Evolutionary conservation across 2,113 vertebrate genomes (phyloP).

Genomic region (Eleginops maclovinus): DNA sequence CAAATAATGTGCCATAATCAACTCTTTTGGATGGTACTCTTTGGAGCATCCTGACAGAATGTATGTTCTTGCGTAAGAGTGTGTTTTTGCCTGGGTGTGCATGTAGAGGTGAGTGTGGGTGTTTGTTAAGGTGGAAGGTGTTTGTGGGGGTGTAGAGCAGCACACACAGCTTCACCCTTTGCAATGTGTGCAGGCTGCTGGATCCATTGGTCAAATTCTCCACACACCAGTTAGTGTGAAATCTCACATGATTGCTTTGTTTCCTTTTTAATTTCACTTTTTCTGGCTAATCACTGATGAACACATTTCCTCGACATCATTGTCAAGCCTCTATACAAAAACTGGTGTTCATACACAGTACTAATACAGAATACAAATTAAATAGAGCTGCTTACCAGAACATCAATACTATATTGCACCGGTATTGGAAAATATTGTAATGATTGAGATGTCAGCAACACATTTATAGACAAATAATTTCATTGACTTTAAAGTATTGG

Average conservation of each 20-base stretch:
- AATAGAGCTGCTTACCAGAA: background rate
- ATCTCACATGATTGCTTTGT: slow-evolving; percentile 5
- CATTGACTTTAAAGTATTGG: no score
- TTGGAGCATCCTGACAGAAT: no score
- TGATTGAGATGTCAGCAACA: background rate
- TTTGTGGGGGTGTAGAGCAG: slow-evolving; percentile 44
- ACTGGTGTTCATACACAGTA: no score
- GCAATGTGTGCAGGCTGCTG: slow-evolving; percentile 3
- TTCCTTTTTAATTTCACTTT: background rate
- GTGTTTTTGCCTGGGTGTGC: background rate
- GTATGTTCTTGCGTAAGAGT: background rate
- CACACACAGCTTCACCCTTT: slow-evolving; percentile 17
- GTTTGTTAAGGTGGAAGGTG: slow-evolving; percentile 55
- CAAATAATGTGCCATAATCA: background rate
- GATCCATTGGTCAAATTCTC: slow-evolving; percentile 14
- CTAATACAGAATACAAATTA: background rate
- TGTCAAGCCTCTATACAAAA: background rate
- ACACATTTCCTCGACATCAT: slow-evolving; percentile 4
- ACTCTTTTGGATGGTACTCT: background rate
- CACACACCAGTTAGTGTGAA: background rate
- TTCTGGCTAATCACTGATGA: background rate
- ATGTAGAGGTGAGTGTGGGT: slow-evolving; percentile 52
- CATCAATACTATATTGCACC: background rate
- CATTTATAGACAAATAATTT: background rate
- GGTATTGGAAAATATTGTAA: background rate